Conservation (phyloP, 1,140 invertebrate genomes). For the Drosophila ogumai region DNA sequence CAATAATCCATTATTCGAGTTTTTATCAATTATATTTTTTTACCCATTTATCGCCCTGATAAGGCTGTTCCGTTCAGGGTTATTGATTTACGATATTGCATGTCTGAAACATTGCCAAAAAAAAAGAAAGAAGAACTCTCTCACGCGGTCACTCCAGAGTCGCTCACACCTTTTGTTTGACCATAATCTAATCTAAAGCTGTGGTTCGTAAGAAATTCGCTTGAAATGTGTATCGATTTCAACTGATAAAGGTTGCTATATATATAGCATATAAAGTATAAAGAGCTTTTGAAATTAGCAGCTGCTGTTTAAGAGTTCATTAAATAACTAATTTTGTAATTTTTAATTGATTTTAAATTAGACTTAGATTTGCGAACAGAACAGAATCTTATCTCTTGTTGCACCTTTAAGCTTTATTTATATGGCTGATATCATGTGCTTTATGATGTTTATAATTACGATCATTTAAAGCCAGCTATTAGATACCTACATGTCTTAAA, state of each 20-base stretch:
- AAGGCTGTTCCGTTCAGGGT: neutral
- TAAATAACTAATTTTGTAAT: neutral
- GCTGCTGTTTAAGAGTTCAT: neutral
- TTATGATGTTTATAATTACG: no score
- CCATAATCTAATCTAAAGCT: conserved; percentile 19
- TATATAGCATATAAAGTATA: neutral
- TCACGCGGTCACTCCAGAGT: conserved; percentile 5
- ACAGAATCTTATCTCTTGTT: neutral
- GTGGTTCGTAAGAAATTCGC: conserved; percentile 21
- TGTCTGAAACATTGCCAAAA: neutral
- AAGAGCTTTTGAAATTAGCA: neutral
- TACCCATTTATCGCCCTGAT: neutral
- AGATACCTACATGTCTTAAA: conserved; percentile 60
- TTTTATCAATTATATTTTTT: neutral
- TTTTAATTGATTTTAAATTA: neutral
- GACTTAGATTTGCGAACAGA: neutral
- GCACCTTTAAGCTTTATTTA: neutral
- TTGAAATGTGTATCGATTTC: neutral
- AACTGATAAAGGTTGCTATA: conserved; percentile 10
- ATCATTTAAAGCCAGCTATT: no score
- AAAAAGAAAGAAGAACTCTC: neutral
- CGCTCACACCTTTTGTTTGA: neutral
- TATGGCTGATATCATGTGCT: neutral
- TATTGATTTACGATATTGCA: conserved; percentile 8
- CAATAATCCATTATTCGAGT: neutral